Percentiles rank a stretch among this genome's conserved stretches.
These are phyloP conservation scores for Acleris literana DNA, from an alignment of 2,888 invertebrate genomes.

Conservation along the genomic window DNA sequence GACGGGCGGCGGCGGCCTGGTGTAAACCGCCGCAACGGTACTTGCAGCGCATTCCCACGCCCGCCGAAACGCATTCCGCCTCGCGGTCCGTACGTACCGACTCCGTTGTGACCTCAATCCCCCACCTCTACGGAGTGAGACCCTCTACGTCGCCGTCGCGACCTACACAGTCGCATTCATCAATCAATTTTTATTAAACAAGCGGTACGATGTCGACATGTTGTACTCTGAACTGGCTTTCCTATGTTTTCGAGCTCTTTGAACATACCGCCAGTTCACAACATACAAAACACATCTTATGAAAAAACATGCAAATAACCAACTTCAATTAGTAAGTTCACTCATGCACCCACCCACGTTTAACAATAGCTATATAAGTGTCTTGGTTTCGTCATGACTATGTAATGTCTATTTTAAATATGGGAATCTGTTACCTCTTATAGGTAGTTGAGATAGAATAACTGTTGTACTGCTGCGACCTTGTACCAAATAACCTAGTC, in stretches of 20 bases:
- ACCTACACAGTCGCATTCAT: slow-evolving; percentile 53
- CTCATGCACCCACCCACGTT: no score
- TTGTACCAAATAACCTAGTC: slow-evolving; percentile 51
- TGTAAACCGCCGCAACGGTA: slow-evolving; percentile 75
- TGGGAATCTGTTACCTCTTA: no score
- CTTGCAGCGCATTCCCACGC: slow-evolving; percentile 78
- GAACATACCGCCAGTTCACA: slow-evolving; percentile 40
- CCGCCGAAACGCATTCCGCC: slow-evolving; percentile 71
- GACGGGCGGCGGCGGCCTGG: slow-evolving; percentile 51
- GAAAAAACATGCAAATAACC: no score
- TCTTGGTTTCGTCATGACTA: no score
- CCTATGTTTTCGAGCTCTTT: slow-evolving; percentile 37
- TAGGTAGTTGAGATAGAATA: slow-evolving; percentile 5
- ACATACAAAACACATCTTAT: not conserved
- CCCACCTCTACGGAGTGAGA: slow-evolving; percentile 44
- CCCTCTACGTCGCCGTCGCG: slow-evolving; percentile 47
- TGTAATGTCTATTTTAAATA: no score
- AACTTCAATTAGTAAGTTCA: no score
- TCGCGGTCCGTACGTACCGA: slow-evolving; percentile 47
- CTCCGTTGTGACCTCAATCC: slow-evolving; percentile 68
- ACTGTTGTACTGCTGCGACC: slow-evolving; percentile 42
- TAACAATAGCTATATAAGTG: no score
- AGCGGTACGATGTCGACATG: slow-evolving; percentile 42
- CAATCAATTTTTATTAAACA: slow-evolving; percentile 51
- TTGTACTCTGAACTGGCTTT: slow-evolving; percentile 28